Base-by-base conservation (phyloP, 2,888 invertebrate species). In the Conomelus anceps region DNA sequence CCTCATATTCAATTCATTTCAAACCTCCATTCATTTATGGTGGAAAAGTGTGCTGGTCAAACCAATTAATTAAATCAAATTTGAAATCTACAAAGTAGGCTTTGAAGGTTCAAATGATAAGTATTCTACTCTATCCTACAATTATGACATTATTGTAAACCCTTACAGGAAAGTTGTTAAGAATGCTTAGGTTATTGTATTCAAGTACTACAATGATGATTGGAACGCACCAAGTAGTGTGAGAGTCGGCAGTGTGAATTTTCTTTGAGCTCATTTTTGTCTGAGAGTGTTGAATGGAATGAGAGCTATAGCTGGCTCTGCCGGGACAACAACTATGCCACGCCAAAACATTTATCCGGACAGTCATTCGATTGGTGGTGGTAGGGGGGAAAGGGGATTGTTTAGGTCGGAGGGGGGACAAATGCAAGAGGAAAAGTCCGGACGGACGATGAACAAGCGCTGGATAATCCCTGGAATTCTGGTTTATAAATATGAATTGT, bases 401-500 rank as follows among this genome's bases (percentile, higher is more conserved):
- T n/a, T n/a, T n/a, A n/a, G 34, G 17, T 1, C 13, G 63, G 7
- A n/a, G n/a, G n/a, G 11, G 34, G 11, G 63, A n/a, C 20, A 63
- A 26, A 26, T 26, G 26, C 26, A 26, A 63, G 63, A 3, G n/a
- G n/a, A 9, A n/a, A 63, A 1, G 63, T 1, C 13, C n/a, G 63
- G 20, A 7, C 6, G 26, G 26, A 26, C 63, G 63, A 63, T n/a
- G 63, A n/a, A 63, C 63, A 63, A 63, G 63, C 20, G 63, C 63
- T 63, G 63, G 63, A 63, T 63, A 63, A 63, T 63, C 63, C 63
- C 26, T 86, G 86, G 86, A 86, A 86, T 86, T 86, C 29, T 86
- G 86, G 86, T 86, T 86, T 86, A 86, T 86, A 86, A 86, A 86
- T 86, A 86, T 86, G 86, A 86, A 86, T 86, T 86, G 86, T 86